Evolutionary conservation across 2,797 vertebrate genomes (phyloP), one percentile per base, ranked within the genome.

Genomic region (Tympanoctomys barrerae): DNA sequence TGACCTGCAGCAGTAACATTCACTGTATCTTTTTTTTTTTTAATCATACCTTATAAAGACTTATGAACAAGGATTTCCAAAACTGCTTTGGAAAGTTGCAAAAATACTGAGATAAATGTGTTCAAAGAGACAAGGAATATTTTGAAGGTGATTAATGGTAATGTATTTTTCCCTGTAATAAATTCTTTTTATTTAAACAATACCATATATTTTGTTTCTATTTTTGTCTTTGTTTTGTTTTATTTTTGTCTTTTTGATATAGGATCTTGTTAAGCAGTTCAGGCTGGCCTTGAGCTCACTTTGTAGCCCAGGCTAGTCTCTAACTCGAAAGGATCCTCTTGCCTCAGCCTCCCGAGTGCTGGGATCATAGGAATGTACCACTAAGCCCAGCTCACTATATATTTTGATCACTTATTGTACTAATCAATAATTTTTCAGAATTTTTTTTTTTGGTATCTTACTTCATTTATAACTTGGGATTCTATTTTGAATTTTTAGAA

Each of bases 381-480:
- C 54, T 14, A 57, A 57, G 54, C 54, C 54, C 14, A 5, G 16
- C 16, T 18, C 26, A 77, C 26, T 13, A 31, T 77, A 18, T 77
- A 31, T 77, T 77, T 77, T 77, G 42, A 49, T 49, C 42, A 77
- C 13, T 6, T 77, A 26, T 49, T 90, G 49, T 24, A 70, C 26
- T 84, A 75, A 71, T 61, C 33, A 83, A 77, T 87, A 81, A 57
- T 36, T 80, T 36, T 16, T 26, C 70, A 84, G 94, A 78, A 68
- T 22, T 61, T 12, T 11, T 24, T 24, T 31, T 19, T 75, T 39
- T 87, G 36, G 16, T 36, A 39, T 21, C 52, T 75, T 93, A 33
- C 11, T 95, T 89, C 46, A 31, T 36, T 62, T 90, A 62, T 49
- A 75, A 57, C 70, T 75, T 84, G 42, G 24, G 24, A n/a, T 96